These are phyloP conservation scores for Chironex yamaguchii DNA, from an alignment of 30 jellyfish, hydroid and myxozoan species.

Conservation along the genomic window DNA sequence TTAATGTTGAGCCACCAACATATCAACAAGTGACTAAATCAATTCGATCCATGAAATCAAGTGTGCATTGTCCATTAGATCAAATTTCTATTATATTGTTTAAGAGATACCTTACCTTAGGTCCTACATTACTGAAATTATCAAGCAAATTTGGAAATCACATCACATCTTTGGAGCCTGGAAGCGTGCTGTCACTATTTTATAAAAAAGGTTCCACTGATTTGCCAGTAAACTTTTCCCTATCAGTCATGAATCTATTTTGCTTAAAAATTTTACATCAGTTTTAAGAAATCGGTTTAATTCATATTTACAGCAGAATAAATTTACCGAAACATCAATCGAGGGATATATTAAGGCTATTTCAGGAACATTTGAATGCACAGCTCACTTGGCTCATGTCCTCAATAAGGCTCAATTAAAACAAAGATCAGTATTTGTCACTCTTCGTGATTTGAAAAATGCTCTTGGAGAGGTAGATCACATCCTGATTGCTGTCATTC, in stretches of 20 bases:
- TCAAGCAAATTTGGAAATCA: neutral
- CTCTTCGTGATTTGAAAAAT: constrained; percentile 27
- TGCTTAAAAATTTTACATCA: constrained; percentile 9
- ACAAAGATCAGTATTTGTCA: constrained; percentile 3
- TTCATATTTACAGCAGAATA: neutral
- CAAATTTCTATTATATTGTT: constrained; percentile 14
- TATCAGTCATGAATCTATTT: constrained; percentile 22
- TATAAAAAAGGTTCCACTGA: constrained; percentile 8
- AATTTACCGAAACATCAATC: constrained; percentile 1
- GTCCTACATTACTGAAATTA: neutral
- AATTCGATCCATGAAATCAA: neutral
- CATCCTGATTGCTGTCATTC: neutral
- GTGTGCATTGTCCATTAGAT: constrained; percentile 32
- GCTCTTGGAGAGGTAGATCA: constrained; percentile 8
- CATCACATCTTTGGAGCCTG: neutral
- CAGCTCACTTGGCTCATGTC: constrained; percentile 37
- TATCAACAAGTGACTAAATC: neutral
- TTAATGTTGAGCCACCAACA: neutral
- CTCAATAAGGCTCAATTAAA: constrained; percentile 37
- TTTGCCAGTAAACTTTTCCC: constrained; percentile 12
- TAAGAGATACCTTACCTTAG: constrained; percentile 23
- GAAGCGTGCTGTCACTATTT: constrained; percentile 32
- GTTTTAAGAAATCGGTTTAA: neutral
- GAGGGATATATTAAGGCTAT: constrained; percentile 1
- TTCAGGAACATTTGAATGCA: constrained; percentile 43